Percentiles rank a stretch among this genome's conserved stretches.
Conservation (phyloP, 92 coral and sea anemone genomes). For the Isaurus tuberculatus region DNA sequence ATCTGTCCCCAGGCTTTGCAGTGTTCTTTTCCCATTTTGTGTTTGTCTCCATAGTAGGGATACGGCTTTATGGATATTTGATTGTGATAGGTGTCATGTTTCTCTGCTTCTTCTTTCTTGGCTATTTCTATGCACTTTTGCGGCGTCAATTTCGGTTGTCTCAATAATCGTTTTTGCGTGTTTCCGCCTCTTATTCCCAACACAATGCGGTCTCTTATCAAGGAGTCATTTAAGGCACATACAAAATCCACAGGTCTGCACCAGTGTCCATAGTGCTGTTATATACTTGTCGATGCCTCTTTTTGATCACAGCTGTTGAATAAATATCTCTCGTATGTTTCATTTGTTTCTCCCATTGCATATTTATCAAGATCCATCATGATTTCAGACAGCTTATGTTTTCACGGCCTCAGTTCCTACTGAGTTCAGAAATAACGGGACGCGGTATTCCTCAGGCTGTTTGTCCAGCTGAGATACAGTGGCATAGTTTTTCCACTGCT, state of each 20-base stretch:
- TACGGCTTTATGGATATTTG: neutral
- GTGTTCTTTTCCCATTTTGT: neutral
- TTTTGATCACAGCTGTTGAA: constrained; percentile 44
- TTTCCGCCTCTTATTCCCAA: neutral
- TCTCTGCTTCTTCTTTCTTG: neutral
- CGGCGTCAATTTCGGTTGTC: neutral
- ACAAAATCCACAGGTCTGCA: constrained; percentile 45
- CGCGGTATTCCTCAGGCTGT: neutral
- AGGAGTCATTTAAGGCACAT: constrained; percentile 24
- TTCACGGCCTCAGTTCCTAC: neutral
- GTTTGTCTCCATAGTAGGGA: neutral
- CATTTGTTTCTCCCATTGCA: constrained; percentile 31
- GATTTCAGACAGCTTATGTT: neutral
- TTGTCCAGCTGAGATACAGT: too few species aligned
- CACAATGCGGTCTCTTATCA: constrained; percentile 1
- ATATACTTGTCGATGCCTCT: constrained; percentile 22
- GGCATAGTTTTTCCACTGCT: too few species aligned
- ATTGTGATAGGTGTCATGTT: too few species aligned
- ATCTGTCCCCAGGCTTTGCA: constrained; percentile 1
- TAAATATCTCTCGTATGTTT: constrained; percentile 37
- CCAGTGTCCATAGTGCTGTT: constrained; percentile 32
- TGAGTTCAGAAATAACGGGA: neutral
- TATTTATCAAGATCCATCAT: neutral
- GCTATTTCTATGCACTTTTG: constrained; percentile 1
- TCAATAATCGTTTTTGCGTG: neutral